Evolutionary conservation across 2,888 invertebrate species (phyloP).

Genomic region (Gibbula magus): DNA sequence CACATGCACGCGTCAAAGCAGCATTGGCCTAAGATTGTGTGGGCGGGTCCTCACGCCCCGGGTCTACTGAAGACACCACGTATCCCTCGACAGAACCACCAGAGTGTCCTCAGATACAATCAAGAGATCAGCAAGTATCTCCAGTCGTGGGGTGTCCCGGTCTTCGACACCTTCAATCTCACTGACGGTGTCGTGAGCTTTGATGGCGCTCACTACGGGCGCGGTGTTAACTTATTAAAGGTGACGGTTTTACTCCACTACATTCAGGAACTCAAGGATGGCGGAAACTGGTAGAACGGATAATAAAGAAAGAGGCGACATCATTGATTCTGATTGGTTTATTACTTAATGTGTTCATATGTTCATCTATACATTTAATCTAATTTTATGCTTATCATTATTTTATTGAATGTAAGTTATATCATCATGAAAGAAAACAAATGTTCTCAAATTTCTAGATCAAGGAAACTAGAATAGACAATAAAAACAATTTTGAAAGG

Average conservation of each 20-base stretch:
- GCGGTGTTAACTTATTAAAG: slow-evolving; percentile 37
- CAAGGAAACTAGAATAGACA: no score
- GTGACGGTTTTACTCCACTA: slow-evolving; percentile 32
- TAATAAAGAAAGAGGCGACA: no score
- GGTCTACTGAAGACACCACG: slow-evolving; percentile 40
- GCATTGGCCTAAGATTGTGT: slow-evolving; percentile 33
- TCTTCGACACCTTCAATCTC: slow-evolving; percentile 37
- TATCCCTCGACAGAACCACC: slow-evolving; percentile 31
- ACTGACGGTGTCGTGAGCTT: slow-evolving; percentile 40
- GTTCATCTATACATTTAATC: no score
- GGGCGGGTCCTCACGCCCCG: slow-evolving; percentile 36
- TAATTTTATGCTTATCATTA: no score
- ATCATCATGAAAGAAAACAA: no score
- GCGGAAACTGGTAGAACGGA: slow-evolving; percentile 24
- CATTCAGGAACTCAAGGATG: slow-evolving; percentile 26
- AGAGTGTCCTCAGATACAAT: slow-evolving; percentile 32
- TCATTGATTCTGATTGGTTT: no score
- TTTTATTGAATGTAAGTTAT: no score
- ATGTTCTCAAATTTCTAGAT: no score
- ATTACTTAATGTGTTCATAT: no score
- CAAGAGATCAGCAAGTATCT: slow-evolving; percentile 15
- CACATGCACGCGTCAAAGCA: neutral
- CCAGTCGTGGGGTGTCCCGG: slow-evolving; percentile 19
- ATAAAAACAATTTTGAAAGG: no score
- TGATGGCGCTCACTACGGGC: slow-evolving; percentile 40